phyloP scores from a whole-genome alignment of 2,797 vertebrate species.

The Melanotaenia parkinsoni region DNA sequence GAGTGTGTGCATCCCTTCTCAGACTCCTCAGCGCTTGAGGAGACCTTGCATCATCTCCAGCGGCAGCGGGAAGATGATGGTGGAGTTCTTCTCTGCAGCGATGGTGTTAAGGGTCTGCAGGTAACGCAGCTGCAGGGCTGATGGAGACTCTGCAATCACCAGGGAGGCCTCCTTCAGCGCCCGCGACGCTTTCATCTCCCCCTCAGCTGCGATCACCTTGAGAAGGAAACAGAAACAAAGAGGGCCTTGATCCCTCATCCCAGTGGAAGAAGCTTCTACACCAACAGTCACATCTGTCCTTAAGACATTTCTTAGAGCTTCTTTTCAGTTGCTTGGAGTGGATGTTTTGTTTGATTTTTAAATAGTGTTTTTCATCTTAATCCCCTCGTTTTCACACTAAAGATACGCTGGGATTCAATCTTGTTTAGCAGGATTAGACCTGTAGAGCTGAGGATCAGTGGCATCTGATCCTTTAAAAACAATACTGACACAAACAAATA shows the following conservation, averaged over 20 bases:
- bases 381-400: conserved; percentile 2
- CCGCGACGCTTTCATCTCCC: conserved; percentile 95
- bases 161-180: conserved; percentile 95
- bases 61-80: conserved; percentile 95
- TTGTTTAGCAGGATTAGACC: conserved; percentile 5
- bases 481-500: background rate
- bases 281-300: background rate
- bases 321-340: background rate
- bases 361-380: conserved; percentile 5
- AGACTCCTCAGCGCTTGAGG: conserved; percentile 54
- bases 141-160: conserved; percentile 93
- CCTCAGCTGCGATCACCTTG: conserved; percentile 95
- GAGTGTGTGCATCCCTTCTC: background rate
- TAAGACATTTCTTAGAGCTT: conserved; percentile 4
- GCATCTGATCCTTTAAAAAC: conserved; percentile 3
- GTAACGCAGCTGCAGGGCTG: conserved; percentile 94
- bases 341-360: conserved; percentile 9
- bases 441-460: background rate
- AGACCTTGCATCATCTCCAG: conserved; percentile 91
- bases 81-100: conserved; percentile 96
- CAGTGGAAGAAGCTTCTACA: conserved; percentile 1
- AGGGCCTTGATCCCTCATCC: conserved; percentile 5
- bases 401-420: background rate
- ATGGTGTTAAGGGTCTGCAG: conserved; percentile 97
- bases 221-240: background rate